Percentiles rank a stretch among this genome's conserved stretches.
Conservation (phyloP, 2,797 vertebrate genomes). For the Rachycentron canadum region DNA sequence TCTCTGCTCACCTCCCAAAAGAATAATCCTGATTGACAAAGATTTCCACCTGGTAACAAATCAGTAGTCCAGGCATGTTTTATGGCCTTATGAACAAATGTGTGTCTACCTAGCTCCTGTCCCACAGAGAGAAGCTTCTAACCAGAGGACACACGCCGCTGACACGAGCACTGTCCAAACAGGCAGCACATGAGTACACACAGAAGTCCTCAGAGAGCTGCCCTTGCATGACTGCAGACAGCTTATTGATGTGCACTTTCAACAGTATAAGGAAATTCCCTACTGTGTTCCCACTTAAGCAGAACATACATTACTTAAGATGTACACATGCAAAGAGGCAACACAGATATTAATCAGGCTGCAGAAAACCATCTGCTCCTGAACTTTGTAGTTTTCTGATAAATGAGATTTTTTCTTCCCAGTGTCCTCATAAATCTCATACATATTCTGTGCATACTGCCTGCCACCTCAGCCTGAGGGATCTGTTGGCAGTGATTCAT, state of each 20-base stretch:
- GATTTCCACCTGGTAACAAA: not conserved
- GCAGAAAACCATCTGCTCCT: constrained; percentile 7
- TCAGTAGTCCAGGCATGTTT: not conserved
- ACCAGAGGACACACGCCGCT: not conserved
- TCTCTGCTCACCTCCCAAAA: too few relatives aligned
- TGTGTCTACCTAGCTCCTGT: too few relatives aligned
- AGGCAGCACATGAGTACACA: not conserved
- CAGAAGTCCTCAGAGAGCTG: not conserved
- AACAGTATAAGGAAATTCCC: not conserved
- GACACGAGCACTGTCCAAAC: not conserved
- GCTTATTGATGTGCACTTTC: not conserved
- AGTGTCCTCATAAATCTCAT: constrained; percentile 32
- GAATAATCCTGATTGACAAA: not conserved
- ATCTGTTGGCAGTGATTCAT: constrained; percentile 18
- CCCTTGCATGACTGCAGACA: not conserved
- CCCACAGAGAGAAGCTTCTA: not conserved
- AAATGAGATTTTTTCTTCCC: constrained; percentile 1
- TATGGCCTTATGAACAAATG: not conserved
- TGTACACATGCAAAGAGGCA: not conserved
- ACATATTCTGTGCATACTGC: constrained; percentile 3
- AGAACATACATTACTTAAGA: not conserved
- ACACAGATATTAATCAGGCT: constrained; percentile 6
- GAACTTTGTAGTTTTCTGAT: constrained; percentile 6
- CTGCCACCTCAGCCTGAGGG: constrained; percentile 11
- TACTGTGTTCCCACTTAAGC: not conserved